A percentile compares a stretch with the other conserved stretches of the same genome.
Conservation (phyloP, 2,113 vertebrate species). For the Oophaga pumilio region DNA sequence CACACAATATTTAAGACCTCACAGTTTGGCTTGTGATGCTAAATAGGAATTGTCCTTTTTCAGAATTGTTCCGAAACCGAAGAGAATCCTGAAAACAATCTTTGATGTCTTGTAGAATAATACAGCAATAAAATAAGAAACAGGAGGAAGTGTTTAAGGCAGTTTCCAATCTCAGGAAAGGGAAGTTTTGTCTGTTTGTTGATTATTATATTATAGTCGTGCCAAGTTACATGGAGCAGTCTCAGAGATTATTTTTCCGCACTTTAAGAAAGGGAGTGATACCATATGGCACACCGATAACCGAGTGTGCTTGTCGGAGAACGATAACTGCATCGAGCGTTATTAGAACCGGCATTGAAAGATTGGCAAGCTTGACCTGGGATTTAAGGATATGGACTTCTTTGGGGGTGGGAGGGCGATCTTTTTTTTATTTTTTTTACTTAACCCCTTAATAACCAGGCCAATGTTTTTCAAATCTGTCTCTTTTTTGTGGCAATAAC, state of each 20-base stretch:
- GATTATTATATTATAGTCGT: not conserved
- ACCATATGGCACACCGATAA: not conserved
- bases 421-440: too few species aligned
- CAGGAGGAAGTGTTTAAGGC: constrained; percentile 17
- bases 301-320: not conserved
- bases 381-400: too few species aligned
- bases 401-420: too few species aligned
- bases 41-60: not conserved
- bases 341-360: not conserved
- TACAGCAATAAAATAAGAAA: not conserved
- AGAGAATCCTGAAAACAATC: not conserved
- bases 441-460: too few species aligned
- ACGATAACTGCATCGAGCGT: not conserved
- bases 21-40: not conserved
- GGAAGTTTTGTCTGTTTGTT: constrained; percentile 3
- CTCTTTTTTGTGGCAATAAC: too few species aligned
- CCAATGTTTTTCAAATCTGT: too few species aligned
- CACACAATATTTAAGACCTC: not conserved
- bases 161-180: constrained; percentile 20
- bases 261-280: not conserved
- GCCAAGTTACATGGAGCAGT: constrained; percentile 6
- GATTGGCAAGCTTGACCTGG: too few species aligned
- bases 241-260: not conserved
- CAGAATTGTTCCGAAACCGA: not conserved
- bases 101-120: not conserved